Conservation (phyloP, 2,113 vertebrate species). For the Pachypanchax playfairii region DNA sequence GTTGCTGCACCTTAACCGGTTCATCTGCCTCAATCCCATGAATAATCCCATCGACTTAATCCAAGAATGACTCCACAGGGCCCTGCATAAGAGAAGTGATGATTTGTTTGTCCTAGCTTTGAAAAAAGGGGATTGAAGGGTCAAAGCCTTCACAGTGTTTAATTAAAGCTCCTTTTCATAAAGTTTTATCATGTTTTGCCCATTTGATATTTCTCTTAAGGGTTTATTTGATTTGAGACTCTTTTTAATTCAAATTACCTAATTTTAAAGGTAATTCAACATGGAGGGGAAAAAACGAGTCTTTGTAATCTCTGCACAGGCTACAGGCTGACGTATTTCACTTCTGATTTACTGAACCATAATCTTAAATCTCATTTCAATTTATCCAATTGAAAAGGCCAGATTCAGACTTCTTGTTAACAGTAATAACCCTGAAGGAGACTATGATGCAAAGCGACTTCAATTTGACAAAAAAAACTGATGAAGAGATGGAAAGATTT, state of each 20-base stretch:
- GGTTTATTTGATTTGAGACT: constrained; percentile 3
- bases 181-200: constrained; percentile 2
- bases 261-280: background rate
- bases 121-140: constrained; percentile 11
- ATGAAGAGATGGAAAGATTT: constrained; percentile 51
- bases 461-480: constrained; percentile 17
- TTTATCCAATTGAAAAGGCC: constrained; percentile 31
- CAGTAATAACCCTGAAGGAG: constrained; percentile 49
- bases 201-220: background rate
- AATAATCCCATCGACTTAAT: constrained; percentile 60
- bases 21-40: constrained; percentile 63
- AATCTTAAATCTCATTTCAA: constrained; percentile 34
- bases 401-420: constrained; percentile 44
- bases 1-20: constrained; percentile 37
- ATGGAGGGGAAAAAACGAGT: background rate
- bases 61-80: constrained; percentile 20
- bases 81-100: constrained; percentile 1
- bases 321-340: background rate
- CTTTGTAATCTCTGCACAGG: background rate
- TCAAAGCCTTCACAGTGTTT: constrained; percentile 15
- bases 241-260: background rate
- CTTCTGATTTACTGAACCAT: constrained; percentile 9
- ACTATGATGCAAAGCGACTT: constrained; percentile 50
- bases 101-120: background rate
- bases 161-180: constrained; percentile 44